Percentiles rank a stretch among this genome's conserved stretches.
phyloP scores from a whole-genome alignment of 1,140 invertebrate species.

The Drosophila dunni region DNA sequence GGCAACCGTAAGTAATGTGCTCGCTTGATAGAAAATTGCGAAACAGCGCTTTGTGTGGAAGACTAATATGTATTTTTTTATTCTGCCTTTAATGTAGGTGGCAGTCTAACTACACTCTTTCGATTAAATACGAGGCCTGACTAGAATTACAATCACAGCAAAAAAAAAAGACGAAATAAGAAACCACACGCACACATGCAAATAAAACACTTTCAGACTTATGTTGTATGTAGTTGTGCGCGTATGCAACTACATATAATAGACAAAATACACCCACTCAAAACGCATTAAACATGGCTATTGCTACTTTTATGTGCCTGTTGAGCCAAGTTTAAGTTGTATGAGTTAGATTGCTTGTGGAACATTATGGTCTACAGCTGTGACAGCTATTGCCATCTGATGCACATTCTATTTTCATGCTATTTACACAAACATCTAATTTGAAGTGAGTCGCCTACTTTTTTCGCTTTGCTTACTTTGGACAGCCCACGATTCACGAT shows the following conservation, averaged over 20 bases:
- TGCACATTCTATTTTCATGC: slow-evolving; percentile 27
- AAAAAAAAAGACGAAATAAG: slow-evolving; percentile 21
- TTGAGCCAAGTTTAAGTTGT: slow-evolving; percentile 32
- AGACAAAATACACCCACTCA: neutral
- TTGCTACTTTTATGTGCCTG: slow-evolving; percentile 11
- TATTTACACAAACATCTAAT: slow-evolving; percentile 13
- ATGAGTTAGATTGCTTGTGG: slow-evolving; percentile 23
- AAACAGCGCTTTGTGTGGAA: no score
- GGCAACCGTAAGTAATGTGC: no score
- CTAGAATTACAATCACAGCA: slow-evolving; percentile 14
- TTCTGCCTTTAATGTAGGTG: neutral
- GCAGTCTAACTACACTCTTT: slow-evolving; percentile 43
- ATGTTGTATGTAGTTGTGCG: neutral
- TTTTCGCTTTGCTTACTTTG: slow-evolving; percentile 44
- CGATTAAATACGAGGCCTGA: slow-evolving; percentile 50
- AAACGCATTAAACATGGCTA: slow-evolving; percentile 2
- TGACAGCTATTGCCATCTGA: neutral
- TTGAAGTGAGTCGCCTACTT: slow-evolving; percentile 21
- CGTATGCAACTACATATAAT: neutral
- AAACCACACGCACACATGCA: slow-evolving; percentile 16
- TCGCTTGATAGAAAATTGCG: no score
- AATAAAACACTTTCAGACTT: neutral
- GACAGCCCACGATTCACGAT: slow-evolving; percentile 13
- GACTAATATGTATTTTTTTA: no score
- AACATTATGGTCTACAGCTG: slow-evolving; percentile 19